Base-by-base conservation (phyloP, 2,888 invertebrate genomes). In the Pyralis farinalis region DNA sequence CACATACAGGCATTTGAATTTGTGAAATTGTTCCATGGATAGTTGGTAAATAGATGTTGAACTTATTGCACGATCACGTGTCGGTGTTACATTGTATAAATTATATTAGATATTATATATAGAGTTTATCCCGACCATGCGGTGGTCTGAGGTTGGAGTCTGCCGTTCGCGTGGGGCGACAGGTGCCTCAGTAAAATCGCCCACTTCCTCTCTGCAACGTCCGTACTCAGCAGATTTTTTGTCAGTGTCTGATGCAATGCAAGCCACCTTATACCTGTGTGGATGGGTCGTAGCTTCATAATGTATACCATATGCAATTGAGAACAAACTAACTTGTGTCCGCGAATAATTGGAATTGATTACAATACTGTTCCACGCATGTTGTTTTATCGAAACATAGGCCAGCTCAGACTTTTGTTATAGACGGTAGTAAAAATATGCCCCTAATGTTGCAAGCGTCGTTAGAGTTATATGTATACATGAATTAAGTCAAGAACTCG, bases 171-270 rank as follows among this genome's bases (percentile, higher is more conserved):
- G 7, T n/a, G 25, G 25, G 25, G 25, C 25, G 49, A 59, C 73
- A 72, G 68, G 72, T 73, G 68, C 51, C 51, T 51, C 49, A 54
- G 55, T 65, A 57, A 71, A 68, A 68, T 69, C 53, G 54, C 51
- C 53, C 45, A 64, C 65, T 71, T 71, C 69, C 68, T 69, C 63
- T 65, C 60, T 49, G 51, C 40, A 47, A 50, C 57, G 49, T 58
- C 49, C 55, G 45, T 47, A 48, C 39, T 51, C 46, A 1, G 42
- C 42, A 40, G 11, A 35, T 44, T 43, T 49, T 47, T 42, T 45
- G 21, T 27, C 6, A 1, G 0, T 9, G 31, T 34, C 39, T 34
- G 25, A 33, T 35, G 29, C 25, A 37, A 38, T 12, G 9, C 10
- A 31, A 31, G 25, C 29, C n/a, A n/a, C n/a, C n/a, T n/a, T n/a